phyloP scores from a whole-genome alignment of 2,113 vertebrate species.

The Polyodon spathula region DNA sequence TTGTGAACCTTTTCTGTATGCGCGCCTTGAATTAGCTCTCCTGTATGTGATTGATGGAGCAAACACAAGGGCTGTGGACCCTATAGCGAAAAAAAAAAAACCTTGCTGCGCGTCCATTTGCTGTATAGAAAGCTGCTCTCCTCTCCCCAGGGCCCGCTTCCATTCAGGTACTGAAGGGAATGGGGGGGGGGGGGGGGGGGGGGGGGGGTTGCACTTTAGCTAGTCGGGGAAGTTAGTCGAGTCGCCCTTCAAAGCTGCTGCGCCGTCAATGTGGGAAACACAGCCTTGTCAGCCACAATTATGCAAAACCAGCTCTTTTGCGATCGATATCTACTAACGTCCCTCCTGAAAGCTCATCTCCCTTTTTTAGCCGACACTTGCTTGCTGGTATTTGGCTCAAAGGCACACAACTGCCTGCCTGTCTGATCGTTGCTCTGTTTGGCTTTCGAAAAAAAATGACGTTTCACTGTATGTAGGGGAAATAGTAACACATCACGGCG shows the following conservation, averaged over 20 bases:
- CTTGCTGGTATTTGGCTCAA: slow-evolving; percentile 4
- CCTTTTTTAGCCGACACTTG: slow-evolving; percentile 3
- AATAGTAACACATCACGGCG: too few species aligned
- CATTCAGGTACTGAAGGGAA: slow-evolving; percentile 12
- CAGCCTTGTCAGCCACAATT: slow-evolving; percentile 45
- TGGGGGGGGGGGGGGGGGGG: not conserved
- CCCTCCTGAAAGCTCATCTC: slow-evolving; percentile 25
- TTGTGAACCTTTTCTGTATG: too few species aligned
- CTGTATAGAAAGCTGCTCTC: slow-evolving; percentile 25
- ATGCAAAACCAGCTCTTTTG: slow-evolving; percentile 43
- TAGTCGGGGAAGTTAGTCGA: too few species aligned
- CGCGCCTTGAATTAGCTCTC: too few species aligned
- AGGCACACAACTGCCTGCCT: not conserved
- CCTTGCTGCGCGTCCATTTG: slow-evolving; percentile 41
- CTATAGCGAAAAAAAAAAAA: too few species aligned
- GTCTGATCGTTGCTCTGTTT: not conserved
- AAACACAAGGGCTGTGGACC: too few species aligned
- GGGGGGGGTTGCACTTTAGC: slow-evolving; percentile 17
- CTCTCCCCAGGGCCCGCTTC: slow-evolving; percentile 21
- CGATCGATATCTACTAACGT: slow-evolving; percentile 34
- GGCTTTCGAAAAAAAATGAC: not conserved
- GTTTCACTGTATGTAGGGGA: not conserved
- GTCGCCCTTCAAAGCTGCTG: slow-evolving; percentile 35
- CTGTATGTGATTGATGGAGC: too few species aligned
- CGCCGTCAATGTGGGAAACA: slow-evolving; percentile 41